Evolutionary conservation across 2,888 invertebrate species (phyloP), one percentile per base, ranked within the genome.

Genomic region (Scrobipalpa atriplicella): DNA sequence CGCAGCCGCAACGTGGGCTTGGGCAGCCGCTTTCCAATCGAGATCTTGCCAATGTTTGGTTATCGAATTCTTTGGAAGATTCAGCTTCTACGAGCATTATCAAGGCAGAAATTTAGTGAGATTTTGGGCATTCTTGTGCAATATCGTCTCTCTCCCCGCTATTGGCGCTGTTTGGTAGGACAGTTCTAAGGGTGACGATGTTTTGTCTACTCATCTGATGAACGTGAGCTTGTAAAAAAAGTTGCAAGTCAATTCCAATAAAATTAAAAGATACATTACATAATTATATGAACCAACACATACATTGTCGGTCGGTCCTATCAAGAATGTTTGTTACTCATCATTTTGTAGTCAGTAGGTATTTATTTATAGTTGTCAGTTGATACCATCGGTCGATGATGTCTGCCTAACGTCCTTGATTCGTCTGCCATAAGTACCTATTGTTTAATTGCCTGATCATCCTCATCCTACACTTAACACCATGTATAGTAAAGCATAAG

Each of bases 311-410:
- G 43, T 43, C 1, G 13, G 43, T 1, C 13, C 16, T 5, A 16
- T n/a, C 16, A 38, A 16, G 8, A n/a, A 16, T 8, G 9, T 13
- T 38, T 38, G 60, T 36, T 60, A 60, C 60, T 60, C 60, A 60
- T 38, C 10, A 11, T 19, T 56, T 13, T 29, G 21, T 56, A 29
- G 29, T 58, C 39, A 39, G 39, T n/a, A n/a, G n/a, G n/a, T 18
- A 2, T 39, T 29, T 60, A 41, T 61, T 41, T 39, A 39, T 41
- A 19, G 61, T 41, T 19, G 41, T 36, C 2, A 58, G 29, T 16
- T 41, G 61, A 61, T 61, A 61, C 61, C 61, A 61, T 16, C 61
- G 61, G 61, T 61, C 61, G 61, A 41, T 61, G 61, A 61, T 18
- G 61, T 39, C n/a, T 39, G n/a, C 58, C 3, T 6, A 39, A 10